Evolutionary conservation across 2,888 invertebrate species (phyloP), one percentile per base, ranked within the genome.

Genomic region (Liodrosophila aerea): DNA sequence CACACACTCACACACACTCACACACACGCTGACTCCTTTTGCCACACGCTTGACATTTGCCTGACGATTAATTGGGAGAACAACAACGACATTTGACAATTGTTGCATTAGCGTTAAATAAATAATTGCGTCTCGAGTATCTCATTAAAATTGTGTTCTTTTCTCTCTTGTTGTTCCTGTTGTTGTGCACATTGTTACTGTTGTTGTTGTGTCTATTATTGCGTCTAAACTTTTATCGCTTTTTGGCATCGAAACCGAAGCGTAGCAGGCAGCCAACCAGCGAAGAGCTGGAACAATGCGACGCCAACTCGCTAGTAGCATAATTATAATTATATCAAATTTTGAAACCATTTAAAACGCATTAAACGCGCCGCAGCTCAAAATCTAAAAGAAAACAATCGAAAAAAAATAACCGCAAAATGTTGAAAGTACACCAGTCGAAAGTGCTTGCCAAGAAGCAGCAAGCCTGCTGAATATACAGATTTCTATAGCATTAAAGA

Each of bases 311-410:
- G 18, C n/a, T 52, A 69, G 73, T 69, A 69, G 74, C 72, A 57
- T 83, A 78, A 84, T 85, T 78, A 85, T 85, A 85, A 84, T 84
- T 85, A 83, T 74, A 84, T 78, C 84, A 85, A 84, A 84, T 85
- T 84, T 84, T 78, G 72, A 69, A 84, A 85, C 82, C 85, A 86
- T 85, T 86, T 86, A 84, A 85, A 85, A 82, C 85, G 76, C 82
- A 85, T 86, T 85, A 85, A 86, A 83, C 68, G 78, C 74, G 60
- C 58, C 66, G 60, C 67, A 76, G 57, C 52, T n/a, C 51, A 54
- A 40, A 45, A 60, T n/a, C 22, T 53, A 27, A 53, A 50, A 47
- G 22, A 8, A 9, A 15, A 33, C 34, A 7, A 39, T 54, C 5
- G 16, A 22, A 22, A 2, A 22, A 22, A 2, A 4, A 4, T 22